These are phyloP conservation scores for Trinectes maculatus DNA, from an alignment of 2,113 vertebrate genomes.

Conservation along the genomic window DNA sequence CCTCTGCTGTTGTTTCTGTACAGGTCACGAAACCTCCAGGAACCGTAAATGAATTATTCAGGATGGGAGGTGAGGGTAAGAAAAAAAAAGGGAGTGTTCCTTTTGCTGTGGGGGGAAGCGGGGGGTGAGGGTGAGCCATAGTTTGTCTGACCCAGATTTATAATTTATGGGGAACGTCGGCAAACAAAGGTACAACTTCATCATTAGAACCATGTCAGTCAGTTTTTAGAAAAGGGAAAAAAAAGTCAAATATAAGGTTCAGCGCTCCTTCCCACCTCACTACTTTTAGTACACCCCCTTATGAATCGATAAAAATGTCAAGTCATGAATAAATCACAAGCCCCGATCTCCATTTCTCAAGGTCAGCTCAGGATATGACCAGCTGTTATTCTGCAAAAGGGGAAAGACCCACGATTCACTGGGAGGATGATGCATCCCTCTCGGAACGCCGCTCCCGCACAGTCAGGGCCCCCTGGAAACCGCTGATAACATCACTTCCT, in stretches of 20 bases:
- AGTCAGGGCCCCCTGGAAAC: background rate
- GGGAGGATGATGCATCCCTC: background rate
- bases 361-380: constrained; percentile 1
- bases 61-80: background rate
- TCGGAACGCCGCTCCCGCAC: background rate
- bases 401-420: constrained; percentile 12
- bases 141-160: background rate
- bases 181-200: too few species aligned
- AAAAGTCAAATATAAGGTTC: background rate
- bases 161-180: background rate
- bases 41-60: background rate
- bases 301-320: background rate
- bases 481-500: background rate
- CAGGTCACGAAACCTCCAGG: background rate
- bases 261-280: background rate
- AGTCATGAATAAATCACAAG: constrained; percentile 1
- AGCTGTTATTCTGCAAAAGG: background rate
- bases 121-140: background rate
- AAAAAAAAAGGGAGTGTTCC: background rate
- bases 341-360: background rate
- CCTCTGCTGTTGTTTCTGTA: constrained; percentile 12
- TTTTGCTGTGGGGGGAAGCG: background rate
- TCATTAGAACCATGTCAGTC: too few species aligned
- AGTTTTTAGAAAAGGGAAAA: background rate
- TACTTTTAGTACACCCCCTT: background rate